These are phyloP conservation scores for Chiroxiphia lanceolata DNA, from an alignment of 2,797 vertebrate genomes.

Conservation along the genomic window DNA sequence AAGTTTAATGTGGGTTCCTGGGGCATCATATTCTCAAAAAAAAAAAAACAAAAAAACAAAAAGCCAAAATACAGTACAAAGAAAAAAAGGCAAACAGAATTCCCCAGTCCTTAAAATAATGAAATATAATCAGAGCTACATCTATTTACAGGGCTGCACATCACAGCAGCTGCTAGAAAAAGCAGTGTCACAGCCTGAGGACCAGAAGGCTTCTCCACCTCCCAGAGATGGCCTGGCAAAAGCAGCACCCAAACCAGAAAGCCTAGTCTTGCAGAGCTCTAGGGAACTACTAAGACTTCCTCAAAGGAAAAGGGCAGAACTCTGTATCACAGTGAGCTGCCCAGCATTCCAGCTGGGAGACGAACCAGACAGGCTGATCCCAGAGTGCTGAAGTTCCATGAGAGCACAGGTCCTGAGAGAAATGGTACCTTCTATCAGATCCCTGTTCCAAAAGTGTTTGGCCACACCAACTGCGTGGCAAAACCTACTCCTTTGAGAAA, in stretches of 20 bases:
- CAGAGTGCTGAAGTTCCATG: background rate
- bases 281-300: background rate
- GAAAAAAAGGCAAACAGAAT: background rate
- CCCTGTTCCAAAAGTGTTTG: background rate
- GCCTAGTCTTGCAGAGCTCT: background rate
- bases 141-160: background rate
- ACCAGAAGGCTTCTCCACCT: background rate
- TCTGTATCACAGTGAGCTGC: background rate
- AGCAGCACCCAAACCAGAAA: background rate
- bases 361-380: background rate
- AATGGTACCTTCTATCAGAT: background rate
- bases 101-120: background rate
- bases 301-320: background rate
- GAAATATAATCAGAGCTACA: background rate
- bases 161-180: background rate
- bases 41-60: background rate
- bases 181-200: background rate
- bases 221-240: background rate
- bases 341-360: background rate
- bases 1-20: constrained; percentile 9
- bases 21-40: background rate
- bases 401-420: background rate
- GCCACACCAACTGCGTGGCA: accelerated
- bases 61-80: background rate
- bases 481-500: background rate